Evolutionary conservation across 1,140 invertebrate species (phyloP).

Genomic region (Geopemphigus sp.): DNA sequence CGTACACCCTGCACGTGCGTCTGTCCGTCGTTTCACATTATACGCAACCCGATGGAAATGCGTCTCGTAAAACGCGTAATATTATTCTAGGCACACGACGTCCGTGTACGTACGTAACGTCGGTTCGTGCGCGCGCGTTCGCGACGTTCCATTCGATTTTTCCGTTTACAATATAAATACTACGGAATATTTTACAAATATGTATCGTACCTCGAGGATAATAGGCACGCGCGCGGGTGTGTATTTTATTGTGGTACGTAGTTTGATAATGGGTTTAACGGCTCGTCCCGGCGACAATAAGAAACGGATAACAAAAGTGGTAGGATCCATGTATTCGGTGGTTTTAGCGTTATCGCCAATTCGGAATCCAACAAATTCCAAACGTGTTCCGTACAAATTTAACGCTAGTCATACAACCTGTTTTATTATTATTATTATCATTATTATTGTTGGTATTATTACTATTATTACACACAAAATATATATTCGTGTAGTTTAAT

Average conservation of each 20-base stretch:
- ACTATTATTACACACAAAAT: no score
- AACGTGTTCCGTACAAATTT: background rate
- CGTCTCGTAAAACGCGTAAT: background rate
- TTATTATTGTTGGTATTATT: no score
- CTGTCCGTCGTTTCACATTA: background rate
- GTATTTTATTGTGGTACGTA: no score
- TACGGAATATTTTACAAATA: background rate
- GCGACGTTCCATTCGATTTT: no score
- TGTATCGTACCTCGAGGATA: no score
- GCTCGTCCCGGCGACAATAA: background rate
- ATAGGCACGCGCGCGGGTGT: no score
- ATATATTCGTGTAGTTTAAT: no score
- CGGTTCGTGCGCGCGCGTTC: no score
- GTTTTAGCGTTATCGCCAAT: background rate
- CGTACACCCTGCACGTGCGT: background rate
- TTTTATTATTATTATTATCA: no score
- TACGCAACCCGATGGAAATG: background rate
- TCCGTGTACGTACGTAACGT: no score
- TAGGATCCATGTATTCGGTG: background rate
- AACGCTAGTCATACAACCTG: no score
- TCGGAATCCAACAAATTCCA: background rate
- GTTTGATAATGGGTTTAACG: background rate
- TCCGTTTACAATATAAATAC: no score
- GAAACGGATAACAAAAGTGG: background rate
- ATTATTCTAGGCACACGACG: background rate